A percentile compares a stretch with the other conserved stretches of the same genome.
phyloP scores from a whole-genome alignment of 1,140 invertebrate species.

The Drosophila simulans region DNA sequence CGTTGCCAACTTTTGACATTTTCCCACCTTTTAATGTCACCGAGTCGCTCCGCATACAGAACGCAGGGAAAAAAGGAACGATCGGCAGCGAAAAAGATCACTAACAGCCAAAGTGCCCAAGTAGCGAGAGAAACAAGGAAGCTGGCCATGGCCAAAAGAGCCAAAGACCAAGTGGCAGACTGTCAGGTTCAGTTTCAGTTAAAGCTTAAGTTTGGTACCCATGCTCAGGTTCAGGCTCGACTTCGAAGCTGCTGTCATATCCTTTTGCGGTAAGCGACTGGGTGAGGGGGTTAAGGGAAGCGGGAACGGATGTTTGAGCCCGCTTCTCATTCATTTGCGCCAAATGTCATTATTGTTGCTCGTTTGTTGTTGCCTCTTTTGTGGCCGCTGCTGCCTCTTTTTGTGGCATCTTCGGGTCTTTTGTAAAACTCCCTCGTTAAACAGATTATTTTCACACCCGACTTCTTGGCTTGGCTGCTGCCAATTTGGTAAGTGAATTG shows the following conservation, averaged over 20 bases:
- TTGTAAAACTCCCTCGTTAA: constrained; percentile 82
- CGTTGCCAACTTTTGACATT: constrained; percentile 59
- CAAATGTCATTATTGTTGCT: constrained; percentile 83
- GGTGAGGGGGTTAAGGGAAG: background rate
- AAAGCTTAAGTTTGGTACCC: constrained; percentile 4
- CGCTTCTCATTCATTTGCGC: constrained; percentile 79
- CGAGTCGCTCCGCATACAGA: constrained; percentile 21
- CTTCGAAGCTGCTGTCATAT: constrained; percentile 70
- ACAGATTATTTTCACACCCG: constrained; percentile 82
- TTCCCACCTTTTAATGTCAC: constrained; percentile 81
- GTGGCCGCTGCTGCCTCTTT: constrained; percentile 24
- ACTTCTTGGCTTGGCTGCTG: constrained; percentile 38
- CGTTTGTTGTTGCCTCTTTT: constrained; percentile 63
- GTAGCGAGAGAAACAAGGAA: constrained; percentile 42
- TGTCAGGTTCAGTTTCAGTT: constrained; percentile 42
- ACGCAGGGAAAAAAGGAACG: constrained; percentile 4
- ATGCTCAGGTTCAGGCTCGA: constrained; percentile 30
- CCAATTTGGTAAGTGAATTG: constrained; percentile 66
- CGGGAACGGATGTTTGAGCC: constrained; percentile 61
- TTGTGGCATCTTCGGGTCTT: constrained; percentile 62
- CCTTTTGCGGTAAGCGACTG: constrained; percentile 69
- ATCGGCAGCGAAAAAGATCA: constrained; percentile 34
- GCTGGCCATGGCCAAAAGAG: constrained; percentile 35
- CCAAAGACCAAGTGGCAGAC: constrained; percentile 43
- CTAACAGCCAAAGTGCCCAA: constrained; percentile 21